phyloP scores from a whole-genome alignment of 2,113 vertebrate species.

The Propithecus coquereli region DNA sequence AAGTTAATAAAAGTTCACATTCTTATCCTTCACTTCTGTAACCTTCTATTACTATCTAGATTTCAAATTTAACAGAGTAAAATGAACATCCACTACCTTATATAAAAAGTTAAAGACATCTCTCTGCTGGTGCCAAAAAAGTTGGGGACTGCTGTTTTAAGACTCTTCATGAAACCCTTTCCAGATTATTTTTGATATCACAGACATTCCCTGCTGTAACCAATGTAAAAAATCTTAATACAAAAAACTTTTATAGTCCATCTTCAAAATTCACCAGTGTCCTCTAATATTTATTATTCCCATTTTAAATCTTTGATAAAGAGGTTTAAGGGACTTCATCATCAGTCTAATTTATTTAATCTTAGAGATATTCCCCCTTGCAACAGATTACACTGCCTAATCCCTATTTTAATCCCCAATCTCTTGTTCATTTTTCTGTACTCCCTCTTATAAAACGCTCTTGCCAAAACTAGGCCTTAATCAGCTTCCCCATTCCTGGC shows the following conservation, averaged over 20 bases:
- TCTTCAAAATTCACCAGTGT: background rate
- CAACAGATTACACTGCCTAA: background rate
- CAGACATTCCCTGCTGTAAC: background rate
- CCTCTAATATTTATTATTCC: background rate
- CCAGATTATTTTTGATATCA: background rate
- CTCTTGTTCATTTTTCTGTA: constrained; percentile 1
- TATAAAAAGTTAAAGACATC: background rate
- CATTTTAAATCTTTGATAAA: background rate
- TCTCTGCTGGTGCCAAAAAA: background rate
- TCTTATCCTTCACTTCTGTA: background rate
- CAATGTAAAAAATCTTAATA: background rate
- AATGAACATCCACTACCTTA: background rate
- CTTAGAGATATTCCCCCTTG: background rate
- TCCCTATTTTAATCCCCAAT: background rate
- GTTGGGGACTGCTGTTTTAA: too few species aligned
- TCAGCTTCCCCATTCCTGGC: background rate
- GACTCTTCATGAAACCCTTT: background rate
- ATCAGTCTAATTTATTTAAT: background rate
- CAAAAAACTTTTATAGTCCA: background rate
- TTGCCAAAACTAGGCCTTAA: constrained; percentile 10
- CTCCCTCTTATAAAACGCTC: background rate
- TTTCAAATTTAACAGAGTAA: background rate
- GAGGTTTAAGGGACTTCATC: background rate
- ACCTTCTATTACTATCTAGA: background rate
- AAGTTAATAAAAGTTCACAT: background rate